Percentiles rank a stretch among this genome's conserved stretches.
These are phyloP conservation scores for Parazoanthus darwini DNA, from an alignment of 92 coral and sea anemone species.

Conservation along the genomic window DNA sequence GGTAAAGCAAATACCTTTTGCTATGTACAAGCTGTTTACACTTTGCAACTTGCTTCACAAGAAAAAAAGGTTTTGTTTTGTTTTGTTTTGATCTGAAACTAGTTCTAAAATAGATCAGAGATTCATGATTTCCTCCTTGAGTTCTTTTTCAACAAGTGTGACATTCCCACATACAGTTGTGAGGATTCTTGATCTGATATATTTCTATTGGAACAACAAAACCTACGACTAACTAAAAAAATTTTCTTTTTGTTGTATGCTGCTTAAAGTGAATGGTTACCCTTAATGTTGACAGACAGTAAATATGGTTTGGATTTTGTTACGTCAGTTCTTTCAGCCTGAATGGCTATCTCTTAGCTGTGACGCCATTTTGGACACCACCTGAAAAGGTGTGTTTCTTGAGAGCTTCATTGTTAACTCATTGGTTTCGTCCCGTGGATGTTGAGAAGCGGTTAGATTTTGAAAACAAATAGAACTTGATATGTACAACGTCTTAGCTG, in stretches of 20 bases:
- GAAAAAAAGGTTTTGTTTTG: too few relatives aligned
- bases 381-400: not conserved
- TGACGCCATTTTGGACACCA: not conserved
- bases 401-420: not conserved
- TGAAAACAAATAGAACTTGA: too few relatives aligned
- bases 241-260: not conserved
- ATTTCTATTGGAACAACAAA: not conserved
- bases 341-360: not conserved
- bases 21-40: too few relatives aligned
- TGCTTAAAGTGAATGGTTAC: not conserved
- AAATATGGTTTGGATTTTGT: not conserved
- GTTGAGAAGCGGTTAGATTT: too few relatives aligned
- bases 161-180: not conserved
- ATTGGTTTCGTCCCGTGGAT: not conserved
- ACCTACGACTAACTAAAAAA: not conserved
- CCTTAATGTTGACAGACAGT: not conserved
- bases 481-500: too few relatives aligned
- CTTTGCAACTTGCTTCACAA: too few relatives aligned
- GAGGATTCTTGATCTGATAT: too few relatives aligned
- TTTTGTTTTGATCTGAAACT: too few relatives aligned
- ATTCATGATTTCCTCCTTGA: not conserved
- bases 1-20: too few relatives aligned
- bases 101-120: not conserved
- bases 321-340: not conserved
- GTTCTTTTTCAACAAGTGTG: not conserved